These are phyloP conservation scores for Rhynchonycteris naso DNA, from an alignment of 2,797 vertebrate species.

Conservation along the genomic window DNA sequence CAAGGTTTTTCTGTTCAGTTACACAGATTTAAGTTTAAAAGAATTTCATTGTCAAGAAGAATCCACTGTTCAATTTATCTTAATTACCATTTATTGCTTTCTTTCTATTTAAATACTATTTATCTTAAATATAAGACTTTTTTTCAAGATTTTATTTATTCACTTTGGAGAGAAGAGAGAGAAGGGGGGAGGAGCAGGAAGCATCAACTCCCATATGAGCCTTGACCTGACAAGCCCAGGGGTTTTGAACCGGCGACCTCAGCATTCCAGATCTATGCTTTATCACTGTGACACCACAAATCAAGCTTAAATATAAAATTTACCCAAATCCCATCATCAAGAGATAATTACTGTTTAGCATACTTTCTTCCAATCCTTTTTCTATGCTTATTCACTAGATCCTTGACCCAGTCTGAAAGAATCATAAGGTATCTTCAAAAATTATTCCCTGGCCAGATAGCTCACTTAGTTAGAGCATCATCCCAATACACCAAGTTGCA, in stretches of 20 bases:
- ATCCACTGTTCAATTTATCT: background rate
- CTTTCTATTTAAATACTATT: constrained; percentile 8
- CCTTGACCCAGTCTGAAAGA: background rate
- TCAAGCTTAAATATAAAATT: background rate
- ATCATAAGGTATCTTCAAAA: background rate
- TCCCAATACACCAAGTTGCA: too few relatives aligned
- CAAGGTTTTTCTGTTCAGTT: constrained; percentile 41
- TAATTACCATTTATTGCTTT: background rate
- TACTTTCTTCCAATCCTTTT: background rate
- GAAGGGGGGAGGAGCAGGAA: too few relatives aligned
- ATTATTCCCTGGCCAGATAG: too few relatives aligned
- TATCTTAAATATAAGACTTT: background rate
- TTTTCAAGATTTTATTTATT: too few relatives aligned
- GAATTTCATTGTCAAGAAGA: constrained; percentile 35
- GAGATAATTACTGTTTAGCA: background rate
- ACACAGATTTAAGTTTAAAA: constrained; percentile 43
- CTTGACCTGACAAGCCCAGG: too few relatives aligned
- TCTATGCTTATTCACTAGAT: background rate
- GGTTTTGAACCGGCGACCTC: too few relatives aligned
- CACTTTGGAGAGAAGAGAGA: too few relatives aligned
- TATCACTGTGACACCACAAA: too few relatives aligned
- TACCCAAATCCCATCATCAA: background rate
- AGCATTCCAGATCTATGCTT: too few relatives aligned
- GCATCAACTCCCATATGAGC: too few relatives aligned
- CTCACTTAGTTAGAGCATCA: too few relatives aligned